Evolutionary conservation across 2,888 invertebrate genomes (phyloP).

Genomic region (Patella ulyssiponensis): DNA sequence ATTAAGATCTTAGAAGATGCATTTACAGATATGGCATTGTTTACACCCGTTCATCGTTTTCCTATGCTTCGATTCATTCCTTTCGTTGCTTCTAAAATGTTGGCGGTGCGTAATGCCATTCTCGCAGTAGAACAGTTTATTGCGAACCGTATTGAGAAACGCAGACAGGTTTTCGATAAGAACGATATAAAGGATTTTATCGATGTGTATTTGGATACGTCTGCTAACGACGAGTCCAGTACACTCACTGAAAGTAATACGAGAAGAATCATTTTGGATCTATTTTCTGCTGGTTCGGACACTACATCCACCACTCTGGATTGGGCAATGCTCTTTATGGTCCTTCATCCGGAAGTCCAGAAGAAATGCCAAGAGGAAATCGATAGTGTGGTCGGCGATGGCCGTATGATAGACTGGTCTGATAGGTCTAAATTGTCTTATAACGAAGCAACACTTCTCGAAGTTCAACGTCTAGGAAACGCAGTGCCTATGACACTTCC

Average conservation of each 20-base stretch:
- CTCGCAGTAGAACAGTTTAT: slow-evolving; percentile 45
- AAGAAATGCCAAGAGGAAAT: neutral
- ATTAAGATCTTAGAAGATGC: slow-evolving; percentile 48
- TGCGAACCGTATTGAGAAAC: slow-evolving; percentile 47
- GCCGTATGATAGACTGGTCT: slow-evolving; percentile 29
- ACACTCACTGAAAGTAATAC: neutral
- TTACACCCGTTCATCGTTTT: slow-evolving; percentile 54
- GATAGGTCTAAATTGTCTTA: slow-evolving; percentile 47
- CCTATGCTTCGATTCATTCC: slow-evolving; percentile 49
- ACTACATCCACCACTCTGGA: neutral
- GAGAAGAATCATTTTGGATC: neutral
- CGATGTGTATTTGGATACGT: slow-evolving; percentile 26
- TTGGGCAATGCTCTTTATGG: neutral
- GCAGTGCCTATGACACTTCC: slow-evolving; percentile 51
- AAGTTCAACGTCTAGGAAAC: slow-evolving; percentile 49
- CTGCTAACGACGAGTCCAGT: neutral
- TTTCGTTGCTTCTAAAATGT: slow-evolving; percentile 36
- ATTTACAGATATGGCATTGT: slow-evolving; percentile 47
- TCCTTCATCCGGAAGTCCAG: neutral
- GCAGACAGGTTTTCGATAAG: slow-evolving; percentile 49
- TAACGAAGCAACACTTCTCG: slow-evolving; percentile 50
- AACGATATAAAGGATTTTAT: slow-evolving; percentile 57
- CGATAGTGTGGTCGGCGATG: neutral
- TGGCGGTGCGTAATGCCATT: slow-evolving; percentile 44
- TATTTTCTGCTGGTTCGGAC: neutral